These are phyloP conservation scores for Cardiocondyla obscurior DNA, from an alignment of 1,140 invertebrate genomes.

Conservation along the genomic window DNA sequence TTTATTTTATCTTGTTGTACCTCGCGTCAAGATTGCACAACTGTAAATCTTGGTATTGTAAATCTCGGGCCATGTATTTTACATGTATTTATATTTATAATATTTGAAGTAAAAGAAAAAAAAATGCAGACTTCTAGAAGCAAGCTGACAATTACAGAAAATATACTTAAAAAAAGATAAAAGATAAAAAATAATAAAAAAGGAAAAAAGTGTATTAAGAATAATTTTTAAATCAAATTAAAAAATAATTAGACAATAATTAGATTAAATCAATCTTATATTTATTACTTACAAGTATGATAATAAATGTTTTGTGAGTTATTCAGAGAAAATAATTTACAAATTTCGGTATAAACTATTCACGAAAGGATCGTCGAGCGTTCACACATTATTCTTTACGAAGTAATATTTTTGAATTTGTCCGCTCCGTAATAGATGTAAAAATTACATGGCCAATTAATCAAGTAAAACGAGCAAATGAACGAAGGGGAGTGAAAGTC, in stretches of 20 bases:
- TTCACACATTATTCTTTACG: too few species aligned
- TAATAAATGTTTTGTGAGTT: background rate
- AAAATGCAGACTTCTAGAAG: background rate
- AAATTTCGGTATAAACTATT: background rate
- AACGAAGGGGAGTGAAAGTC: background rate
- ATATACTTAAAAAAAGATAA: background rate
- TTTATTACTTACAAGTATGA: too few species aligned
- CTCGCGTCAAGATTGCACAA: too few species aligned
- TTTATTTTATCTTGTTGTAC: too few species aligned
- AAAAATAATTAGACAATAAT: background rate
- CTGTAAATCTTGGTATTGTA: background rate
- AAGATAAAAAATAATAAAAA: too few species aligned
- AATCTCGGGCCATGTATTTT: background rate
- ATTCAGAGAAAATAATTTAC: background rate
- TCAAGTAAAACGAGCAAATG: background rate
- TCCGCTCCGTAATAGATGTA: background rate
- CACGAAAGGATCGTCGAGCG: background rate
- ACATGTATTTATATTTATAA: background rate
- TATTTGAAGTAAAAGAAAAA: background rate
- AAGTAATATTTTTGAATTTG: background rate
- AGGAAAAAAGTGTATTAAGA: background rate
- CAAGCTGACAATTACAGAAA: background rate
- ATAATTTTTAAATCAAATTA: background rate
- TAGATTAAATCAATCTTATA: background rate
- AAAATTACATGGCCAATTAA: background rate